Conservation (phyloP, 2,888 invertebrate genomes). For the Hydraecia micacea region DNA sequence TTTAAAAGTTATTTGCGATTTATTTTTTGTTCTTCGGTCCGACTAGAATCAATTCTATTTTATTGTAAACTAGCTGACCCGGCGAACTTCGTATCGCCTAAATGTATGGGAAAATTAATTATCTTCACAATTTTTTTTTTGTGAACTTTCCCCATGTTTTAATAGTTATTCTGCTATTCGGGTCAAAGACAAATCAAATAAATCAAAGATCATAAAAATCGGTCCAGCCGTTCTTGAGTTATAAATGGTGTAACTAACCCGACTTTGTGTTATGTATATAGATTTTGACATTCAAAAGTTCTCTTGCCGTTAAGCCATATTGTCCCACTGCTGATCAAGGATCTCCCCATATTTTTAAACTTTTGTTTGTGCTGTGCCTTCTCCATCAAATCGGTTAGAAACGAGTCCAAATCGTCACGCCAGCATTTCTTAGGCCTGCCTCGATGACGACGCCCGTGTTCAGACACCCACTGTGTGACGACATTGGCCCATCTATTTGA, state of each 20-base stretch:
- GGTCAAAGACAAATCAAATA: no score
- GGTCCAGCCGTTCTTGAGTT: no score
- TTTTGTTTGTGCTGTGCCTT: background rate
- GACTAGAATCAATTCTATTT: background rate
- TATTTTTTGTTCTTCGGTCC: background rate
- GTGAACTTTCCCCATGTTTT: no score
- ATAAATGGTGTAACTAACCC: no score
- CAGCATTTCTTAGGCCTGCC: background rate
- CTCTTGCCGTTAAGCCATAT: no score
- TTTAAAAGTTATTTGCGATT: background rate
- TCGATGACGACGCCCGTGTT: background rate
- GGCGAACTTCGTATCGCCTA: no score
- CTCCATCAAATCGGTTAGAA: background rate
- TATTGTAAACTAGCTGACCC: background rate
- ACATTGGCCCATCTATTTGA: background rate
- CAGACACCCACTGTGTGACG: background rate
- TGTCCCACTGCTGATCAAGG: background rate
- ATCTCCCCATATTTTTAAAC: background rate
- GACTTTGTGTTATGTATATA: no score
- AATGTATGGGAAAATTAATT: no score
- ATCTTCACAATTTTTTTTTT: no score
- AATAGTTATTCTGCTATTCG: no score
- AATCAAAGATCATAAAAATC: no score
- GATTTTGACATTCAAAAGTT: background rate
- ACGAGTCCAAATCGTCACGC: background rate